These are phyloP conservation scores for Drymodes brunneopygia DNA, from an alignment of 2,113 vertebrate species.

Conservation along the genomic window DNA sequence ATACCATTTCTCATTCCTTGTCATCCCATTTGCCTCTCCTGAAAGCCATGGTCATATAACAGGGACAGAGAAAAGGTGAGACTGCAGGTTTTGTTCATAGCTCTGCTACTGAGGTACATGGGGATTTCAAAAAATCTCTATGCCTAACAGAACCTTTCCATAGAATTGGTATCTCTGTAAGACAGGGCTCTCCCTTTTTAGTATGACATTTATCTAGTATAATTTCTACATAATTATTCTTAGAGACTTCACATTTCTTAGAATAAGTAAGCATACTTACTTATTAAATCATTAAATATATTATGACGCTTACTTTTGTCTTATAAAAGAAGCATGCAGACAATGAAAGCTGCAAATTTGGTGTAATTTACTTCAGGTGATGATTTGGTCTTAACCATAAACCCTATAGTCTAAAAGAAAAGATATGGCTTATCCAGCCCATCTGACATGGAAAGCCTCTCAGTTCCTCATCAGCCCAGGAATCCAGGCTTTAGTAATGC, in stretches of 20 bases:
- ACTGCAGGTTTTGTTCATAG: not conserved
- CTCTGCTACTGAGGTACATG: not conserved
- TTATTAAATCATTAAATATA: not conserved
- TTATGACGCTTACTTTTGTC: not conserved
- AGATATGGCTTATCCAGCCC: not conserved
- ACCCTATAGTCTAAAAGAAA: not conserved
- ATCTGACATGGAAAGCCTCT: not conserved
- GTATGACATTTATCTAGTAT: not conserved
- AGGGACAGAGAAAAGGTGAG: not conserved
- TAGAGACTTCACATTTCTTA: not conserved
- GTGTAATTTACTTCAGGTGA: not conserved
- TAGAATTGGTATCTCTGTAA: not conserved
- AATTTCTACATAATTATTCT: not conserved
- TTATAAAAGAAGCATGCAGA: not conserved
- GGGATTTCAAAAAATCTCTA: not conserved
- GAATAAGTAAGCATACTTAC: not conserved
- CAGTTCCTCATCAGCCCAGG: slow-evolving; percentile 3
- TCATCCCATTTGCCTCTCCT: not conserved
- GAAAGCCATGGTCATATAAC: not conserved
- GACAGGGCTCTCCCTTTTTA: not conserved
- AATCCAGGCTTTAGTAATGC: slow-evolving; percentile 45
- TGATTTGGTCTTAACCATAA: not conserved
- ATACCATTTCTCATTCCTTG: not conserved
- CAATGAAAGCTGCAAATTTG: not conserved
- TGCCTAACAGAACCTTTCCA: not conserved